Base-by-base conservation (phyloP, 1,140 invertebrate genomes). In the Drosophila triauraria region DNA sequence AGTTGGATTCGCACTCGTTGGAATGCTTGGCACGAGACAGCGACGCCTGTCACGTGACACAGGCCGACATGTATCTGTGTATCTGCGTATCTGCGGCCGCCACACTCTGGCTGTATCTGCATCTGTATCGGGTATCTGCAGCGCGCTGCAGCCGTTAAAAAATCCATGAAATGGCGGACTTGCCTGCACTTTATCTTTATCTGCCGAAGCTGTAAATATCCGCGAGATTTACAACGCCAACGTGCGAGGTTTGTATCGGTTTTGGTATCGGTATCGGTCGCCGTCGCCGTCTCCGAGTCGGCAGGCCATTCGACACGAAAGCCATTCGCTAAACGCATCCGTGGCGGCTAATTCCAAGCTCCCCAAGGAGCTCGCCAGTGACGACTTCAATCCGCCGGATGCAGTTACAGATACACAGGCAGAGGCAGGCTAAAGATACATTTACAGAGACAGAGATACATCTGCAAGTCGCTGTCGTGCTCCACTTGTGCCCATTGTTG, bases 151-250 rank as follows among this genome's bases (percentile, higher is more conserved):
- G 30, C 59, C 32, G 9, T 8, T 30, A 17, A 8, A 3, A 23
- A 32, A n/a, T 27, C n/a, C 46, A 56, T 40, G 76, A 57, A 64
- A 84, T 83, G 80, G 80, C 80, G 81, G 69, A 20, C 20, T 20
- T 20, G 20, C 20, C 65, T 80, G 79, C 78, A 74, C 38, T 77
- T 77, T 75, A 53, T 71, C 47, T 85, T 90, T 82, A 90, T 86
- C 86, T 90, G 71, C 61, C 72, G 64, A 90, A 86, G 82, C 82
- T 90, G 87, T 91, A 90, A 90, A 90, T 90, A 87, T 91, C 76
- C 80, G 86, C 86, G 86, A 91, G 87, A 91, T 90, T 91, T 90
- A 90, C 85, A 88, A 90, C 85, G 54, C 60, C 77, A 27, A 47
- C 43, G 38, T 46, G 25, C 79, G 46, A 60, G 51, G 58, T 38